Conservation (phyloP, 2,113 vertebrate species). For the Limnothrissa miodon region DNA sequence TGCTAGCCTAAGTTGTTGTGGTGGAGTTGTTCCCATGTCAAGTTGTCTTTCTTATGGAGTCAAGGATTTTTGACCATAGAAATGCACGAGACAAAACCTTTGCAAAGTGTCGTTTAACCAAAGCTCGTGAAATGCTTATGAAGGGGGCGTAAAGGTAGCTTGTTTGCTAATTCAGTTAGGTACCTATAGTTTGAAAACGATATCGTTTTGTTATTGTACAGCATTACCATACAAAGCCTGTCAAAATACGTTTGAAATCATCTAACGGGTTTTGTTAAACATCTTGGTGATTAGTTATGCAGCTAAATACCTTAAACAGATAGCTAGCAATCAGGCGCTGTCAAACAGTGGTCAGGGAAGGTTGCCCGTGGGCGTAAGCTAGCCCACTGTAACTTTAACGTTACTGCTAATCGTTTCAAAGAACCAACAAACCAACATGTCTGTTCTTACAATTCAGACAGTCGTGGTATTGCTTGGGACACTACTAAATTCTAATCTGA, state of each 20-base stretch:
- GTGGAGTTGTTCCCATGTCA: neutral
- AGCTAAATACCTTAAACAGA: neutral
- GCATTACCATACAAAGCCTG: neutral
- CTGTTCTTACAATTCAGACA: neutral
- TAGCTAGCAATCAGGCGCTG: neutral
- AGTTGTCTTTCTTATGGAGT: neutral
- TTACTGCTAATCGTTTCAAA: neutral
- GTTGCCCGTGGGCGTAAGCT: neutral
- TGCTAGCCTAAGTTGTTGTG: neutral
- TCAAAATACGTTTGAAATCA: neutral
- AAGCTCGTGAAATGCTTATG: neutral
- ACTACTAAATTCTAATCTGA: neutral
- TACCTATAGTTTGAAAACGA: neutral
- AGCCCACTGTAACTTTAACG: neutral
- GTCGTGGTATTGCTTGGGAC: neutral
- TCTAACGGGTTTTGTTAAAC: no score
- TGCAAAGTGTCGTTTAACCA: neutral
- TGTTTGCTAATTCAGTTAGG: neutral
- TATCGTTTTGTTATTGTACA: neutral
- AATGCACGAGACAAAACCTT: neutral
- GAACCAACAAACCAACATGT: neutral
- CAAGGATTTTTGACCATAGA: neutral
- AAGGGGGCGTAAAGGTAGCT: neutral
- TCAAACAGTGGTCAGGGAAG: neutral
- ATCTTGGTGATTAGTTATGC: neutral